These are phyloP conservation scores for Melipona quadrifasciata DNA, from an alignment of 1,140 invertebrate species.

Conservation along the genomic window DNA sequence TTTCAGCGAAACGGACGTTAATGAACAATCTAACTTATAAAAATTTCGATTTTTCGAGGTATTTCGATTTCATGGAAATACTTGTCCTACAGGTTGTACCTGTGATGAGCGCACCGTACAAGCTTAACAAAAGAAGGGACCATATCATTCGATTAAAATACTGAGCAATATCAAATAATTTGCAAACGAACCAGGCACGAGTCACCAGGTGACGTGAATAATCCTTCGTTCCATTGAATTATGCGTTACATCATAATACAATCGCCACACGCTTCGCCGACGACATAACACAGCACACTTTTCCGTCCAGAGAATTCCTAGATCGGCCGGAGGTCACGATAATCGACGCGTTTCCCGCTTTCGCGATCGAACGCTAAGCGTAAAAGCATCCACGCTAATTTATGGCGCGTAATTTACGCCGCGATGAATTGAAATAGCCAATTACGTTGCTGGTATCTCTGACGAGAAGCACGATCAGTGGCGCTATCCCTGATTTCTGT, in stretches of 20 bases:
- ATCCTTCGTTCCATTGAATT: conserved; percentile 62
- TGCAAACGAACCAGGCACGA: conserved; percentile 55
- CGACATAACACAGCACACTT: conserved; percentile 49
- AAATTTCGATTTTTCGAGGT: conserved; percentile 15
- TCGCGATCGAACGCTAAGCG: neutral
- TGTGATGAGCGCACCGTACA: neutral
- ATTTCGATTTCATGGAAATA: conserved; percentile 12
- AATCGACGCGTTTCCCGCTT: conserved; percentile 9
- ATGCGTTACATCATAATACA: conserved; percentile 62
- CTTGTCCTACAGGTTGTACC: neutral
- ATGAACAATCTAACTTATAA: neutral
- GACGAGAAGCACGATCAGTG: neutral
- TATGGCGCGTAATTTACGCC: neutral
- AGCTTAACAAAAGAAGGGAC: no score
- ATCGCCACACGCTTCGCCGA: conserved; percentile 4
- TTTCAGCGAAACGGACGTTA: neutral
- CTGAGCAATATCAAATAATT: conserved; percentile 49
- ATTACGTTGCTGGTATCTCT: neutral
- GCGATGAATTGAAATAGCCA: neutral
- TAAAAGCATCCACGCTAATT: conserved; percentile 12
- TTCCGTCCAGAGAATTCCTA: conserved; percentile 60
- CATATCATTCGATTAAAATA: conserved; percentile 13
- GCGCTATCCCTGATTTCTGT: neutral
- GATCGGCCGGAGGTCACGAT: conserved; percentile 38
- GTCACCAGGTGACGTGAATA: conserved; percentile 52